Conservation (phyloP, 2,797 vertebrate species). For the Characodon lateralis region DNA sequence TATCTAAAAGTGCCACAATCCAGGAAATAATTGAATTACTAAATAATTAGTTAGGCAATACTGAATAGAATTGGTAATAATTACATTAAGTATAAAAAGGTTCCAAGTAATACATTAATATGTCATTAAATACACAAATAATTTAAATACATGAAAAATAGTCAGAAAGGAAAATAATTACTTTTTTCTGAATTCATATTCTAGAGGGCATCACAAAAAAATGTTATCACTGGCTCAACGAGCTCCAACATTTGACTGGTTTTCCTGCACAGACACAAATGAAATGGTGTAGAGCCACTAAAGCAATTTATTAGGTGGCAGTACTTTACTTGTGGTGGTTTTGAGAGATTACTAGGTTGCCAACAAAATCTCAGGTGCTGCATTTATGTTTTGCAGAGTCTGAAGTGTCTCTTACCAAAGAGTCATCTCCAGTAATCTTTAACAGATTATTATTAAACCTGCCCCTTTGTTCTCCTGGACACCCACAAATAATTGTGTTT, state of each 20-base stretch:
- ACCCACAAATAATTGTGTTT: not conserved
- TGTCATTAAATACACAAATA: too few relatives aligned
- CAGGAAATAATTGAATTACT: not conserved
- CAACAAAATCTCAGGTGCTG: not conserved
- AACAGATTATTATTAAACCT: not conserved
- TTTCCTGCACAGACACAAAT: not conserved
- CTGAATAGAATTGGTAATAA: not conserved
- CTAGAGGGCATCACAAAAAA: too few relatives aligned
- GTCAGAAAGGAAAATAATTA: too few relatives aligned
- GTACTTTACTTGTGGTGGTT: not conserved
- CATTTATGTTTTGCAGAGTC: not conserved
- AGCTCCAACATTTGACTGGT: too few relatives aligned
- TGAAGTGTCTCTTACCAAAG: not conserved
- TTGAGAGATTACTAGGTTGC: not conserved
- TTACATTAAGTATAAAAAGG: too few relatives aligned
- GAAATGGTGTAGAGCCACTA: not conserved
- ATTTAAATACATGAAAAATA: too few relatives aligned
- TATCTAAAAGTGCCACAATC: conserved; percentile 2
- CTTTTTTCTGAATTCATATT: too few relatives aligned
- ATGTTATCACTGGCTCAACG: too few relatives aligned
- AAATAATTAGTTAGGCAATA: not conserved
- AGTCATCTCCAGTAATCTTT: not conserved
- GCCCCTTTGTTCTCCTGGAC: not conserved
- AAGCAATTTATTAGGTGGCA: not conserved
- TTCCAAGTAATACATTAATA: not conserved